Evolutionary conservation across 2,888 invertebrate genomes (phyloP).

Genomic region (Thecocarcelia acutangulata): DNA sequence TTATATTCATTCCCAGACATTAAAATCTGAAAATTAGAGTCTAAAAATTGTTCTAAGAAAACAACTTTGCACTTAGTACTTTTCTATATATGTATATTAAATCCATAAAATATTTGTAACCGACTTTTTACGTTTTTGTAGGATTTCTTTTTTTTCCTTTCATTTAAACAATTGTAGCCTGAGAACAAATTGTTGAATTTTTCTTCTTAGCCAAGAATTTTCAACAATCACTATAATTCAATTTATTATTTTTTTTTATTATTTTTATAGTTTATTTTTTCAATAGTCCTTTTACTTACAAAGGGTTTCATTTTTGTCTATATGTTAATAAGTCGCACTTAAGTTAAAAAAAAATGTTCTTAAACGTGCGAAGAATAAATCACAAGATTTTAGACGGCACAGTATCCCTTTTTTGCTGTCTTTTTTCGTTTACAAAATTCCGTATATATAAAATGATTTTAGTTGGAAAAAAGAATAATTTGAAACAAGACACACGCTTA

Average conservation of each 20-base stretch:
- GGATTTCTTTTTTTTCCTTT: too few species aligned
- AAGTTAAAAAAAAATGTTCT: constrained; percentile 48
- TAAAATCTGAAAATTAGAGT: too few species aligned
- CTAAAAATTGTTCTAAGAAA: too few species aligned
- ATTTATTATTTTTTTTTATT: background rate
- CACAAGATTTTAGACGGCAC: constrained; percentile 64
- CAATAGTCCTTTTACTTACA: constrained; percentile 77
- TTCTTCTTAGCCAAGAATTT: too few species aligned
- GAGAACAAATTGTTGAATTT: too few species aligned
- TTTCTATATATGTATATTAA: too few species aligned
- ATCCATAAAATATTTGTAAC: too few species aligned
- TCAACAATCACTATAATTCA: constrained; percentile 4
- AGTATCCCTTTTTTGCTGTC: constrained; percentile 52
- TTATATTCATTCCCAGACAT: too few species aligned
- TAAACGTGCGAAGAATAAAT: constrained; percentile 63
- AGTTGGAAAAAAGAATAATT: constrained; percentile 25
- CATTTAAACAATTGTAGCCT: too few species aligned
- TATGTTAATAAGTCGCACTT: constrained; percentile 65
- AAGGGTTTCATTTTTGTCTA: constrained; percentile 78
- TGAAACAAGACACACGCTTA: constrained; percentile 73
- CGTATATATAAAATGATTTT: constrained; percentile 9
- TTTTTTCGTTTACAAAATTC: background rate
- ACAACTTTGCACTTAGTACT: too few species aligned
- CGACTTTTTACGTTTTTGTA: too few species aligned
- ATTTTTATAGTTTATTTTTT: background rate